Evolutionary conservation across 2,888 invertebrate genomes (phyloP), one percentile per base, ranked within the genome.

Genomic region (Athalia circularis): DNA sequence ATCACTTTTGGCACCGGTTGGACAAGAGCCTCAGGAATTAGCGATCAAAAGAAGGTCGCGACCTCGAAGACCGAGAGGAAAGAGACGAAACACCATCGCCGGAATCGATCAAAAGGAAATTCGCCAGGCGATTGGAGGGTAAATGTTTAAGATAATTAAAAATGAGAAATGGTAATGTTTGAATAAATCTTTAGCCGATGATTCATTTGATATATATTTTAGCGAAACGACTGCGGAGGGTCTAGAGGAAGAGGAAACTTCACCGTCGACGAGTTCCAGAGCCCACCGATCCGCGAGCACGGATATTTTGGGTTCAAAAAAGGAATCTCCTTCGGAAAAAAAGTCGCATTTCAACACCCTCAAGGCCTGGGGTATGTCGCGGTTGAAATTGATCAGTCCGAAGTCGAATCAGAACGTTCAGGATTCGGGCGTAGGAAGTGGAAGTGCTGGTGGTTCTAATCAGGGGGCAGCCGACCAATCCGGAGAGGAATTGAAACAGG

Each of bases 71-170:
- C 94, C 95, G 82, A 93, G 96, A 84, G 95, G 95, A 91, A 95
- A 96, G 92, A 93, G 97, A 92, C 93, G 97, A 90, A 97, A 97
- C 91, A 97, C 97, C 87, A 95, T 97, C 89, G 96, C 96, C 86
- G 96, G 97, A 90, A 96, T 95, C 87, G 96, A 96, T 92, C 95
- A 96, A 90, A 96, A 95, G 92, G 97, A 97, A 92, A 95, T 97
- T 91, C 94, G 94, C 91, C 95, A 95, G 91, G 96, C 96, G 88
- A 93, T 96, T 87, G 95, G 94, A 92, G 95, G 95, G 96, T 96
- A 93, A 93, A 95, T 29, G 29, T 1, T 2, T 29, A 29, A 29
- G 29, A 29, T 29, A 29, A 1, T 29, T 29, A 2, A 29, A 29
- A 29, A 29, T 29, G 0, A 29, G 2, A 29, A 29, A 29, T 29